Conservation (phyloP, 2,888 invertebrate genomes). For the Nezara viridula region DNA sequence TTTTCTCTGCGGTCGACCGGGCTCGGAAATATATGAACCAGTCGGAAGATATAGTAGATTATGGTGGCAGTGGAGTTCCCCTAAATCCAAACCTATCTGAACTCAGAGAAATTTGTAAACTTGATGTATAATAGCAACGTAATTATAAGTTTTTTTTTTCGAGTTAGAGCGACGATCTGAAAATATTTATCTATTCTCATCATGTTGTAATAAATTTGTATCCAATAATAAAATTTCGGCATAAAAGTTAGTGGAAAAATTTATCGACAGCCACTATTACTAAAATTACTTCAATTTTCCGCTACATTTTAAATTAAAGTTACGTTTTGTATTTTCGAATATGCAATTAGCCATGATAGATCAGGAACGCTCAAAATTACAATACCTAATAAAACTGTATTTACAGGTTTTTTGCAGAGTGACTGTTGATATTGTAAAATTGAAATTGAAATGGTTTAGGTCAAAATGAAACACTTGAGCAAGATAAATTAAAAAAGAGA, state of each 20-base stretch:
- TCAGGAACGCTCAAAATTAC: too few species aligned
- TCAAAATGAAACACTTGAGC: too few species aligned
- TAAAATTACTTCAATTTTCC: too few species aligned
- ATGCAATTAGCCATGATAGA: too few species aligned
- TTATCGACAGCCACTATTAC: too few species aligned
- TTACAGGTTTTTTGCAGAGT: too few species aligned
- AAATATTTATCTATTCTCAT: background rate
- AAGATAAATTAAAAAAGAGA: too few species aligned
- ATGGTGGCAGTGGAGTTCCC: background rate
- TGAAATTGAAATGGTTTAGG: too few species aligned
- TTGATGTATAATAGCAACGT: background rate
- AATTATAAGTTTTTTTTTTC: background rate
- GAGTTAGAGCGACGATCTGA: background rate
- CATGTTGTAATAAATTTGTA: background rate
- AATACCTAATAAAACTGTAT: too few species aligned
- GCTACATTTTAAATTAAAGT: too few species aligned
- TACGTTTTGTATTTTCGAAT: too few species aligned
- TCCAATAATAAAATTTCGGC: background rate
- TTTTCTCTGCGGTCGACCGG: background rate
- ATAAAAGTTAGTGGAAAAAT: background rate
- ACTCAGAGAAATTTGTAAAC: background rate
- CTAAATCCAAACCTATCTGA: background rate
- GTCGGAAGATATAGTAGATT: background rate
- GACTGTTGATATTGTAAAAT: too few species aligned
- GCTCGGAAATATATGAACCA: background rate